Percentiles rank a stretch among this genome's conserved stretches.
Evolutionary conservation across 2,888 invertebrate species (phyloP).

Genomic region (Oasisia sp.): DNA sequence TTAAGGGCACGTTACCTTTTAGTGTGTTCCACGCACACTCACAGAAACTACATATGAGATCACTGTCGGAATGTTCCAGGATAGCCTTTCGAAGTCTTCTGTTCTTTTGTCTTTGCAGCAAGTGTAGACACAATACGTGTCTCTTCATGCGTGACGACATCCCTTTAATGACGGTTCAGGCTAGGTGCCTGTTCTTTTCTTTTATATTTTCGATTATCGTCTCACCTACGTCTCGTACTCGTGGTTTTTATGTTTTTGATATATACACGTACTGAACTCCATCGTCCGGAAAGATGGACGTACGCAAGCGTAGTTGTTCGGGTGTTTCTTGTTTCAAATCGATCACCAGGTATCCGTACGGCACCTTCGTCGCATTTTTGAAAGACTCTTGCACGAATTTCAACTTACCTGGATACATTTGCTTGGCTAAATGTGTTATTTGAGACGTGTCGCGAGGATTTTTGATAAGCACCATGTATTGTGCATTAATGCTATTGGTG

Average conservation of each 20-base stretch:
- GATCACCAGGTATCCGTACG: neutral
- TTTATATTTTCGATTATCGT: too few relatives aligned
- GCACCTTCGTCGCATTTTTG: neutral
- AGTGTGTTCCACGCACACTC: too few relatives aligned
- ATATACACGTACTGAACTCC: neutral
- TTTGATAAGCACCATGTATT: neutral
- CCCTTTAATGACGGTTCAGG: too few relatives aligned
- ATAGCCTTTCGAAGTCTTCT: too few relatives aligned
- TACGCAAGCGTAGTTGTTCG: neutral
- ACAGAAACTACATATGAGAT: too few relatives aligned
- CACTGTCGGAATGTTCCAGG: too few relatives aligned
- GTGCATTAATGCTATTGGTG: neutral
- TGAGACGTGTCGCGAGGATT: neutral
- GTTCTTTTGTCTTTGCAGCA: too few relatives aligned
- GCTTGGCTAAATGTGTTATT: neutral
- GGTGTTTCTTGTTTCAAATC: neutral
- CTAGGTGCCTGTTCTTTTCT: too few relatives aligned
- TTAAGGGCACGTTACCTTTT: neutral
- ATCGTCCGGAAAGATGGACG: neutral
- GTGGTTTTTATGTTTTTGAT: neutral
- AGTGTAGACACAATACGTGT: too few relatives aligned
- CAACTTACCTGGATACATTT: neutral
- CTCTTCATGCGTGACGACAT: too few relatives aligned
- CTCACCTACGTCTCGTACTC: too few relatives aligned
- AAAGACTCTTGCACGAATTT: too few relatives aligned